Conservation (phyloP, 2,888 invertebrate species). For the Clepsis dumicolana region DNA sequence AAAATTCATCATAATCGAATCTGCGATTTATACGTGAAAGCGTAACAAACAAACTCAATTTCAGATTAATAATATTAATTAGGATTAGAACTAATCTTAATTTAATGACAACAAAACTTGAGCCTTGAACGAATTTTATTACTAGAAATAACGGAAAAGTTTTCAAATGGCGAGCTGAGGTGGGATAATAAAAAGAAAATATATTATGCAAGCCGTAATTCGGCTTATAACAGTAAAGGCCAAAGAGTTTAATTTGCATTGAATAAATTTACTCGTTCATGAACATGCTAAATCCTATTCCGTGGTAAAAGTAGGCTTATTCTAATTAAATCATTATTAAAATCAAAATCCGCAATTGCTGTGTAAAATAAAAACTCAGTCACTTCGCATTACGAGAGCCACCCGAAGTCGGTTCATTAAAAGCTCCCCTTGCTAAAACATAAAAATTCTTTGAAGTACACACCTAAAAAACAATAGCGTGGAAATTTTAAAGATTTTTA, state of each 20-base stretch:
- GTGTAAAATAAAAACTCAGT: not conserved
- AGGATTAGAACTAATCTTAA: too few relatives aligned
- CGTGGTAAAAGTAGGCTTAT: not conserved
- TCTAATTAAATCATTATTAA: not conserved
- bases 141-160: too few relatives aligned
- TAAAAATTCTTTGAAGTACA: constrained; percentile 45
- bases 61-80: too few relatives aligned
- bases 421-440: constrained; percentile 42
- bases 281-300: not conserved
- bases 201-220: not conserved
- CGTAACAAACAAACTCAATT: too few relatives aligned
- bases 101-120: too few relatives aligned
- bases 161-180: too few relatives aligned
- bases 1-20: too few relatives aligned
- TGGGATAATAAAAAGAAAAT: too few relatives aligned
- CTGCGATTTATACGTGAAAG: too few relatives aligned
- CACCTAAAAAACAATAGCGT: constrained; percentile 49
- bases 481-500: constrained; percentile 65
- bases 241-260: not conserved
- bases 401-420: constrained; percentile 48
- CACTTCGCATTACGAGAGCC: not conserved
- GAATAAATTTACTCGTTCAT: not conserved
- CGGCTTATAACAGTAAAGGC: not conserved
- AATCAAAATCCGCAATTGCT: not conserved
- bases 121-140: too few relatives aligned